Evolutionary conservation across 2,888 invertebrate genomes (phyloP).

Genomic region (Zhengitettix transpicula): DNA sequence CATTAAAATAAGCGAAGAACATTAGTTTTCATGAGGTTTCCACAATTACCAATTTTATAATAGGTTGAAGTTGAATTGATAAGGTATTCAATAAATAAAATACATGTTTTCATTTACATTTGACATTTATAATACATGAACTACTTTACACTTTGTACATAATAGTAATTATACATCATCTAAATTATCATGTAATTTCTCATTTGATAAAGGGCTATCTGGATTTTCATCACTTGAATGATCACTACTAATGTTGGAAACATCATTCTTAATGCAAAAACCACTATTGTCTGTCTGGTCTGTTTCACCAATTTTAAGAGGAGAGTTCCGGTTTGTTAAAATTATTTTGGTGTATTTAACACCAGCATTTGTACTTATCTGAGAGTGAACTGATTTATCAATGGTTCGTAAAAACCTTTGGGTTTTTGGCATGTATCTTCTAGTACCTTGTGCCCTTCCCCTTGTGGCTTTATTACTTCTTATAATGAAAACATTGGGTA

Average conservation of each 20-base stretch:
- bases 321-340: slow-evolving; percentile 2
- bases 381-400: neutral
- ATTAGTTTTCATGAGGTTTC: no score
- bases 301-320: slow-evolving; percentile 3
- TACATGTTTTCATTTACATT: no score
- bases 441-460: neutral
- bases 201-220: no score
- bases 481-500: neutral
- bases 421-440: neutral
- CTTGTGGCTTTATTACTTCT: neutral
- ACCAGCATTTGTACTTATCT: neutral
- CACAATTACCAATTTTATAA: no score
- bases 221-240: neutral
- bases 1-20: no score
- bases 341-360: slow-evolving; percentile 7
- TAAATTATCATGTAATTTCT: no score
- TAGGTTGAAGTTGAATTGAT: no score
- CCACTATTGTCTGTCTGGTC: neutral
- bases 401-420: slow-evolving; percentile 2
- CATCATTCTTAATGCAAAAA: neutral
- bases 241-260: neutral
- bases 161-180: no score
- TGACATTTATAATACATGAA: no score
- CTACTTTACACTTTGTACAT: no score
- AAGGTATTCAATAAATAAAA: no score